Conservation (phyloP, 1,140 invertebrate species). For the Chionoecetes opilio region DNA sequence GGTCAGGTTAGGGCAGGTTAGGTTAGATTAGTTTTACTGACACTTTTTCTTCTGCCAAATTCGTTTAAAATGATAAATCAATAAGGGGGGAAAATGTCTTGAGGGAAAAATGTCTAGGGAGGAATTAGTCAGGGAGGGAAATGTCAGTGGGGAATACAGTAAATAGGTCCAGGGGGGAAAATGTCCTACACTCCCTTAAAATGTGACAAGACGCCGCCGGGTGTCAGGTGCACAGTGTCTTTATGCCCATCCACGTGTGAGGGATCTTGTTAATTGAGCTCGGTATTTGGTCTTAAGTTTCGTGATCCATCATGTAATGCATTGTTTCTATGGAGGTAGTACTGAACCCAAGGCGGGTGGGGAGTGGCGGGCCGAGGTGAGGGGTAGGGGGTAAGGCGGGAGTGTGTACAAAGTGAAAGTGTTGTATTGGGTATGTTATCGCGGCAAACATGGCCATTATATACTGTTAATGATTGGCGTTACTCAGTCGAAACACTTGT, state of each 20-base stretch:
- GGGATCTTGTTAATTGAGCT: not conserved
- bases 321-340: not conserved
- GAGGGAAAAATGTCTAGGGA: no score
- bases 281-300: not conserved
- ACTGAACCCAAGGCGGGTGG: not conserved
- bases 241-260: not conserved
- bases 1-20: no score
- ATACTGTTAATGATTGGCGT: not conserved
- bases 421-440: not conserved
- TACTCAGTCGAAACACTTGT: not conserved
- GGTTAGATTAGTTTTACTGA: no score
- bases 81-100: no score
- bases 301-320: not conserved
- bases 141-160: no score
- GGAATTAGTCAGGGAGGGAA: no score
- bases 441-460: not conserved
- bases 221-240: no score
- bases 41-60: no score
- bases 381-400: not conserved
- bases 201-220: no score
- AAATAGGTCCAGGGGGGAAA: no score
- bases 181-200: no score
- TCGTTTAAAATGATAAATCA: no score
- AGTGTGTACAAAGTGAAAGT: not conserved
- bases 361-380: not conserved